These are phyloP conservation scores for Nothocercus julius DNA, from an alignment of 2,113 vertebrate species.

Conservation along the genomic window DNA sequence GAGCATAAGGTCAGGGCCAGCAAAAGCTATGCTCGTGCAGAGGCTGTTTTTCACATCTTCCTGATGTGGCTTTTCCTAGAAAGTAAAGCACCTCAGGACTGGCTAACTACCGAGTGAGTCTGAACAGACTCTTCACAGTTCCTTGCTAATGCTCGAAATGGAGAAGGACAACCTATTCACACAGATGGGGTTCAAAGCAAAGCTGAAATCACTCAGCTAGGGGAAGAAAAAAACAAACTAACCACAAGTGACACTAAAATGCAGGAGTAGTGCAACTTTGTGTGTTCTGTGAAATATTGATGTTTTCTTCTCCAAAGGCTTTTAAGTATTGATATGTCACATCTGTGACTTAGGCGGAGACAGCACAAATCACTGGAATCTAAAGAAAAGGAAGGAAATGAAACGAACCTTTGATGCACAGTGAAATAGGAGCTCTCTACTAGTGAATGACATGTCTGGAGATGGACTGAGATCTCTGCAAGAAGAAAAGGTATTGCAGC, in stretches of 20 bases:
- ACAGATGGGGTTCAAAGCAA: neutral
- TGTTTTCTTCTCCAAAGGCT: slow-evolving; percentile 17
- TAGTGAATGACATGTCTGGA: neutral
- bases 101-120: neutral
- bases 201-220: neutral
- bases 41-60: neutral
- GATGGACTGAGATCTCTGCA: neutral
- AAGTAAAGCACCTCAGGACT: neutral
- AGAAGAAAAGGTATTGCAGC: neutral
- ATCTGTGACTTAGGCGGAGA: neutral
- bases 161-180: neutral
- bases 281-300: neutral
- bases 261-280: neutral
- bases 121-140: neutral
- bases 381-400: neutral
- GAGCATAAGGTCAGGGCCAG: neutral
- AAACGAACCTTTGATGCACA: neutral
- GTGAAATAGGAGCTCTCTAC: neutral
- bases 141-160: neutral
- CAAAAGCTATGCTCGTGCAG: neutral
- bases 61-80: slow-evolving; percentile 27
- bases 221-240: neutral
- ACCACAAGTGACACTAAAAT: neutral
- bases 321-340: neutral
- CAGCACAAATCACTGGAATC: neutral